Base-by-base conservation (phyloP, 2,113 vertebrate species). In the Melierax canorus region DNA sequence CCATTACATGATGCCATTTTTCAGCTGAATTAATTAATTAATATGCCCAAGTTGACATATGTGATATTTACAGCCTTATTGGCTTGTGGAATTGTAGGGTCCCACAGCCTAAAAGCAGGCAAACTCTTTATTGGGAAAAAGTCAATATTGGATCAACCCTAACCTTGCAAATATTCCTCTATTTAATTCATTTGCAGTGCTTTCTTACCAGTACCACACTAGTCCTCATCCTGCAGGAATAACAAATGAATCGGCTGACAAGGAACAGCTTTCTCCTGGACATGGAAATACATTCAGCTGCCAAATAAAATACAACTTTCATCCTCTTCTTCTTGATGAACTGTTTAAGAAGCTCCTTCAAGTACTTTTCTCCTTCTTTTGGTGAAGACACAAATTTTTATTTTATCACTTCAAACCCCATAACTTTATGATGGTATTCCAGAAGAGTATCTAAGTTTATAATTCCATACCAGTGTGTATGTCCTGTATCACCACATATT, bases 261-360 rank as follows among this genome's bases (percentile, higher is more conserved):
- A 48, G 74, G 50, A 92, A 43, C 41, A 96, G 45, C 86, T 91
- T 97, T 63, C 77, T 86, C 41, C 72, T 97, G 80, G 60, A 87
- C 64, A 36, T 20, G 63, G 72, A 95, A 92, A 91, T 63, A 10
- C 26, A 62, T 85, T 94, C 58, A 77, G 71, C 64, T 95, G 87
- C 72, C 86, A 97, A 89, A 94, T 74, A 84, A 96, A 94, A 94
- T 45, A 78, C 34, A 78, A 11, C 77, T 94, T 94, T 88, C 43
- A 53, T 55, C 69, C 66, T 86, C 73, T 89, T 55, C 86, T 92
- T 76, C 79, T 48, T 92, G 76, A 84, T 74, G 30, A 85, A 77
- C 71, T 94, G 64, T 64, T 94, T 96, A 97, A 96, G 79, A 92
- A 96, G 69, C 55, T 62, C 60, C 60, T 88, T 90, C 68, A 59